Base-by-base conservation (phyloP, 2,888 invertebrate genomes). In the Rhyacophila evoluta region DNA sequence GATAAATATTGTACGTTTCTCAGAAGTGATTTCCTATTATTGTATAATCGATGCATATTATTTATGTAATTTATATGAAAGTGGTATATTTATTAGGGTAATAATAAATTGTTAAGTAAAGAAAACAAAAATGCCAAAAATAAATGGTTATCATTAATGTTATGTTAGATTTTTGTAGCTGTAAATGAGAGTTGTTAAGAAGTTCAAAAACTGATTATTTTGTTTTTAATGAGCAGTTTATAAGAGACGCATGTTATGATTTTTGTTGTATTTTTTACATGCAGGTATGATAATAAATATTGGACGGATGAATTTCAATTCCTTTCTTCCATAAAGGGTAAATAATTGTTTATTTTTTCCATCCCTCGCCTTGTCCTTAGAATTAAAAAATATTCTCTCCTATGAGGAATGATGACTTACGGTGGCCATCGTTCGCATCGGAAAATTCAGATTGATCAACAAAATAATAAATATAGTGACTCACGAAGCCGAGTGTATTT, bases 41-140 rank as follows among this genome's bases (percentile, higher is more conserved):
- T 33, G 29, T 55, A 55, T 10, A 19, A 55, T 55, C 55, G 55
- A 55, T 55, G 55, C 55, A 55, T 55, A 55, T 33, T 33, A 33
- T 55, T 55, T 55, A 55, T 55, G 55, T 55, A 55, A 55, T 19
- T 55, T 55, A 55, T 55, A 55, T 55, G 55, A 41, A 15, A 55
- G 55, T 19, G 25, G 55, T 55, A 55, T 55, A 55, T 55, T 55
- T 55, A 55, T 25, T 55, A 55, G 55, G 55, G 25, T 55, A 55
- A 12, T 55, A 19, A 55, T 10, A 12, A 55, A 55, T 55, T 55
- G 55, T 75, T 38, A 38, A 76, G 69, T 71, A 71, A 71, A 76
- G 38, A 38, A 70, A 71, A 71, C 70, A 76, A 76, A 76, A 76
- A 69, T 71, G 70, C 69, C 41, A 76, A 76, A 76, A 76, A 70